phyloP scores from a whole-genome alignment of 2,797 vertebrate species.

The Petrocephalus schoutedeni region DNA sequence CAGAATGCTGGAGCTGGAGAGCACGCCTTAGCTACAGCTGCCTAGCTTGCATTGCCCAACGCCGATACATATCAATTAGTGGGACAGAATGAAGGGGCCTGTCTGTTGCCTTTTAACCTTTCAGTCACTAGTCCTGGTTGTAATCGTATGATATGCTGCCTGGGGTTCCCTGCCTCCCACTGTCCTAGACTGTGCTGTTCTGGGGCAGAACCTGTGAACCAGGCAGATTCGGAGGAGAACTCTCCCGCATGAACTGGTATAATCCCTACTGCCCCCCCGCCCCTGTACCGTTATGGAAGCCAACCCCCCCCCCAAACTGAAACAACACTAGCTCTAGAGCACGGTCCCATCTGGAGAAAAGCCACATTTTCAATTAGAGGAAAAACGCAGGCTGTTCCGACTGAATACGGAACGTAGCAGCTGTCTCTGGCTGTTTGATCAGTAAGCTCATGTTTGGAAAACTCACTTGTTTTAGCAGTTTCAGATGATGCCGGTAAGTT shows the following conservation, averaged over 20 bases:
- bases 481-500: not conserved
- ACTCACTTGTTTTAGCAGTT: not conserved
- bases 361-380: not conserved
- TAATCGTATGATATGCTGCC: not conserved
- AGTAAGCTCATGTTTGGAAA: not conserved
- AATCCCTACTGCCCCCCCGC: too few species aligned
- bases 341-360: not conserved
- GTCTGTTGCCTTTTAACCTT: not conserved
- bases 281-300: not conserved
- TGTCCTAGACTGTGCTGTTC: not conserved
- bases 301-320: not conserved
- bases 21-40: not conserved
- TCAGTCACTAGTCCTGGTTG: not conserved
- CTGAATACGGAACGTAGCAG: not conserved
- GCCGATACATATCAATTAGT: not conserved
- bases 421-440: not conserved
- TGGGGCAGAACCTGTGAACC: not conserved
- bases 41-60: too few species aligned
- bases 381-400: too few species aligned
- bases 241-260: not conserved
- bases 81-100: not conserved
- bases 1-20: not conserved
- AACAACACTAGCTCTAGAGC: not conserved
- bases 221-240: not conserved
- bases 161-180: not conserved